Evolutionary conservation across 1,140 invertebrate species (phyloP), one percentile per base, ranked within the genome.

Genomic region (Macrobrachium rosenbergii): DNA sequence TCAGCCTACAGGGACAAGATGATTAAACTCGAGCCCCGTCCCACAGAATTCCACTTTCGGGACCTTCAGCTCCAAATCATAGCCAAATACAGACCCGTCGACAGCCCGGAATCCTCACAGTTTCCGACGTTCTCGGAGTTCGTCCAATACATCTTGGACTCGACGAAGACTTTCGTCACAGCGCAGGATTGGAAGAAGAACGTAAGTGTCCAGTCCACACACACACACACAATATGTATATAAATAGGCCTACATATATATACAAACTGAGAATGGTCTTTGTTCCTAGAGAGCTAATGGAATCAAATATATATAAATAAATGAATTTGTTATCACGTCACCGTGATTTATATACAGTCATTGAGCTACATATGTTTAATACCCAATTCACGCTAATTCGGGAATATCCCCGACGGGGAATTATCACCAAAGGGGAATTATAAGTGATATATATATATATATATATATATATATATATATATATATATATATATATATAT

Each of bases 121-220:
- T 85, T 85, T 45, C 83, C 83, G 0, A 85, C 83, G n/a, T 85
- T 85, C 63, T 21, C 83, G 0, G 83, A 85, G 62, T 85, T 85
- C 28, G 52, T 78, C 17, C 43, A 85, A 19, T 58, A 85, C 37
- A n/a, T 85, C 19, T 21, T 85, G 5, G 83, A 85, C 58, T 58
- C 60, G 59, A 78, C 83, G 0, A 77, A 45, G n/a, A 60, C 7
- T 12, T 21, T 77, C 2, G 16, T 67, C 19, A 85, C 62, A 6
- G 62, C 58, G 62, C 19, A 59, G 16, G 83, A 85, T 12, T 85
- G 83, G 83, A 58, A 45, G 21, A 69, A 52, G 11, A 62, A 85
- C 17, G 83, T 85, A 17, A 85, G 83, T 64, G 11, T 76, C 10
- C 19, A 58, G n/a, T n/a, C n/a, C 12, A 79, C 14, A 62, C 28